These are phyloP conservation scores for Chamaea fasciata DNA, from an alignment of 2,113 vertebrate species.

Conservation along the genomic window DNA sequence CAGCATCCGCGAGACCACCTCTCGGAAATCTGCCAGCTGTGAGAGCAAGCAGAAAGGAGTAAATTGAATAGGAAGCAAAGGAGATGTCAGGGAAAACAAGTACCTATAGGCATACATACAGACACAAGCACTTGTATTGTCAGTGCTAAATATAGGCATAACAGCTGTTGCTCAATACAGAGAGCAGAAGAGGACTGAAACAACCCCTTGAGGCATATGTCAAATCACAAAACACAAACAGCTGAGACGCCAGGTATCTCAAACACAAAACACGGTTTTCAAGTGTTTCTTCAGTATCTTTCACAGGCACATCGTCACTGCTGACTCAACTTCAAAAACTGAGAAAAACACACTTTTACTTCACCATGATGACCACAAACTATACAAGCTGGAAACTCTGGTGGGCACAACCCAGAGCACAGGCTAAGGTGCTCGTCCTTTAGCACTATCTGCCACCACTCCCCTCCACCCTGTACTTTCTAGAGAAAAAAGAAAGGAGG, in stretches of 20 bases:
- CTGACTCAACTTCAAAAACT: not conserved
- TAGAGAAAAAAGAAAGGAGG: not conserved
- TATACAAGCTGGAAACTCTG: not conserved
- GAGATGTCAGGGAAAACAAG: not conserved
- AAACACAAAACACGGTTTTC: not conserved
- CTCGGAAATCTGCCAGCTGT: slow-evolving; percentile 84
- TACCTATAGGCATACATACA: not conserved
- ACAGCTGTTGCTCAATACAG: not conserved
- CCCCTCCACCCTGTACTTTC: not conserved
- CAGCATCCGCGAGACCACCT: slow-evolving; percentile 79
- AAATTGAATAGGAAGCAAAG: not conserved
- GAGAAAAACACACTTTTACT: not conserved
- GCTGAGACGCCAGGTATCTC: not conserved
- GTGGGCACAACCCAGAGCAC: not conserved
- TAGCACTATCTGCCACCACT: not conserved
- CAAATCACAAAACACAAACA: not conserved
- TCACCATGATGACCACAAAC: not conserved
- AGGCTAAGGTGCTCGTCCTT: not conserved
- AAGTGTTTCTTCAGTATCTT: not conserved
- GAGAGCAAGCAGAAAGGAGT: slow-evolving; percentile 10
- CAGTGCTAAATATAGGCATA: not conserved
- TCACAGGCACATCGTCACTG: not conserved
- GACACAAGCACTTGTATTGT: not conserved
- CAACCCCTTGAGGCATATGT: not conserved
- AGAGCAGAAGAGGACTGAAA: not conserved